Base-by-base conservation (phyloP, 2,113 vertebrate species). In the Megaceryle maxima region DNA sequence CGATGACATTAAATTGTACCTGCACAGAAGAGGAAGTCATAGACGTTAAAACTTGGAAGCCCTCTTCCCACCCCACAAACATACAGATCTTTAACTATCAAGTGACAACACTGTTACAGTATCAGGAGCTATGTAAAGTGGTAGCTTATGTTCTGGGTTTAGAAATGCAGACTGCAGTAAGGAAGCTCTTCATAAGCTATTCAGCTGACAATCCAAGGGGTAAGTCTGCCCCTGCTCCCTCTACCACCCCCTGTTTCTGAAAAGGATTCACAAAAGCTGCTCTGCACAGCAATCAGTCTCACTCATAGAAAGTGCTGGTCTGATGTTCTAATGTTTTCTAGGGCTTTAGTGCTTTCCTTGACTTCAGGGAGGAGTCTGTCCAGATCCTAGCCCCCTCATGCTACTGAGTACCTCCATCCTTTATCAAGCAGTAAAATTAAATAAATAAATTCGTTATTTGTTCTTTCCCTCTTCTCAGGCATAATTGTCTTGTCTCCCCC, bases 1-100 rank as follows among this genome's bases (percentile, higher is more conserved):
- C 0, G 88, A 91, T 24, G 94, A 72, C 53, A 97, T 9, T 5
- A 84, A 70, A 31, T 51, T 78, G 50, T 15, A 97, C 41, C 98
- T 98, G 73, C 22, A 50, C 62, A 67, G 63, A 69, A 64, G 20
- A 83, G 14, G 8, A 37, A 83, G 50, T 82, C n/a, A 66, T 15
- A 59, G n/a, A 79, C 29, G 5, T 55, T 19, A 80, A 39, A 79
- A 50, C 1, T 1, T 16, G 18, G n/a, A 80, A 21, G 20, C 10
- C 18, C 13, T 70, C n/a, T 62, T 60, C 35, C 31, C 41, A 84
- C 26, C 14, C 25, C 12, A 14, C 26, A n/a, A 44, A 16, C 8
- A 60, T 13, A 33, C 22, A 33, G 20, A 44, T 31, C 56, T 18
- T 67, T 59, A 43, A 16, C 37, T 13, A 11, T 5, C 12, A 4